Percentiles rank a stretch among this genome's conserved stretches.
phyloP scores from a whole-genome alignment of 2,113 vertebrate genomes.

The Platysteira castanea region DNA sequence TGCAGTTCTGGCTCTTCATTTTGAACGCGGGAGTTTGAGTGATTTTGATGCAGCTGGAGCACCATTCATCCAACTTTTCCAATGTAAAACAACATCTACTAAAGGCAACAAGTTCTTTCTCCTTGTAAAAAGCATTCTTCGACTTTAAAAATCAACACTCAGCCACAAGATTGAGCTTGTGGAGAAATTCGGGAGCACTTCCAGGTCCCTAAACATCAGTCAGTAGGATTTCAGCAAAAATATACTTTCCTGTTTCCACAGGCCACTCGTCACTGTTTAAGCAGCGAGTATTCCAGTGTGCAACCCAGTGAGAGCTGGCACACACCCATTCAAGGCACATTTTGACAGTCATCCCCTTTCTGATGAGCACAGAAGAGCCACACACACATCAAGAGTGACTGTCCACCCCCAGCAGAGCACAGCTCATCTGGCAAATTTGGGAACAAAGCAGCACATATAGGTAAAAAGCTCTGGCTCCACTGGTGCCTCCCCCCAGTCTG shows the following conservation, averaged over 20 bases:
- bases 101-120: neutral
- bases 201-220: neutral
- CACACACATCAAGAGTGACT: neutral
- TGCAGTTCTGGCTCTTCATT: neutral
- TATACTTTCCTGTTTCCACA: neutral
- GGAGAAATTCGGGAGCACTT: neutral
- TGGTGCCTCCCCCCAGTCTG: neutral
- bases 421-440: rapidly evolving
- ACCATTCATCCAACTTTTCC: neutral
- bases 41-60: neutral
- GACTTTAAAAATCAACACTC: neutral
- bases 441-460: neutral
- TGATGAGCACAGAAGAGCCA: neutral
- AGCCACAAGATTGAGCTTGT: neutral
- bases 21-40: neutral
- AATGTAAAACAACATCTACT: neutral
- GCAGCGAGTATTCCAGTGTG: rapidly evolving
- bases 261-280: neutral
- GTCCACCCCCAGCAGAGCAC: neutral
- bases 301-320: neutral
- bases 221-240: neutral
- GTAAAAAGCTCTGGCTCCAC: constrained; percentile 2
- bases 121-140: neutral
- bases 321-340: neutral
- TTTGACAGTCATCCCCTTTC: neutral